These are phyloP conservation scores for Oreohelix idahoensis DNA, from an alignment of 1,140 invertebrate species.

Conservation along the genomic window DNA sequence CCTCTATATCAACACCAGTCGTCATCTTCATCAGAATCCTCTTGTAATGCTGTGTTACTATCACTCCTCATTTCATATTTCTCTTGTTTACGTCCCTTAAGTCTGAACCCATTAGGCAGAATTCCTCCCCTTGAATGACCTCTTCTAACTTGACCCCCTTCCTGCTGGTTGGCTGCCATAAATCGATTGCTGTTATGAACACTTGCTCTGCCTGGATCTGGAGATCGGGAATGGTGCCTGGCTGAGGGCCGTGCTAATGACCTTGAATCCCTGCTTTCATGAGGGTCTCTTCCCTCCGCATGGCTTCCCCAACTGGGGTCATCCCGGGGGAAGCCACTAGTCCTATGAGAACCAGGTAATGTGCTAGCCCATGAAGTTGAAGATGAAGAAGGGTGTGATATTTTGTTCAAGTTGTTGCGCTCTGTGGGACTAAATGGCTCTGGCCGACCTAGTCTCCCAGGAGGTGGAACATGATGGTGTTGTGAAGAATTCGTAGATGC, in stretches of 20 bases:
- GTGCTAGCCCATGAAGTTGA: conserved; percentile 18
- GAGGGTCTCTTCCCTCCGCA: conserved; percentile 47
- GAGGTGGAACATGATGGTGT: conserved; percentile 55
- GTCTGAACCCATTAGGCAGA: conserved; percentile 66
- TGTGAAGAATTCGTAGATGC: conserved; percentile 41
- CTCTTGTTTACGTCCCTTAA: conserved; percentile 59
- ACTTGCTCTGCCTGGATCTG: conserved; percentile 30
- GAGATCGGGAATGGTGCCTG: conserved; percentile 36
- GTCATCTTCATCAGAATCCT: conserved; percentile 64
- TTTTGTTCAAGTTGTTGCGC: conserved; percentile 67
- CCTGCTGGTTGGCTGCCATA: conserved; percentile 32
- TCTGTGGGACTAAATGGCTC: conserved; percentile 70
- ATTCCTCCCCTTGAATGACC: conserved; percentile 43
- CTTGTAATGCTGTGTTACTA: conserved; percentile 60
- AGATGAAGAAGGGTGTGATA: conserved; percentile 37
- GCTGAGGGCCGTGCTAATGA: conserved; percentile 24
- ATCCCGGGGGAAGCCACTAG: conserved; percentile 44
- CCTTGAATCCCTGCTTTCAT: conserved; percentile 22
- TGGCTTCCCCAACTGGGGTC: conserved; percentile 32
- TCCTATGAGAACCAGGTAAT: conserved; percentile 39
- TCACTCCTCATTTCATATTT: conserved; percentile 66
- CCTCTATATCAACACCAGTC: conserved; percentile 63
- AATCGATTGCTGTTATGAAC: neutral
- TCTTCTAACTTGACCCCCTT: conserved; percentile 24
- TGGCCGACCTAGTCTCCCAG: conserved; percentile 63